A percentile compares a stretch with the other conserved stretches of the same genome.
Conservation (phyloP, 2,888 invertebrate genomes). For the Smittia sp. region DNA sequence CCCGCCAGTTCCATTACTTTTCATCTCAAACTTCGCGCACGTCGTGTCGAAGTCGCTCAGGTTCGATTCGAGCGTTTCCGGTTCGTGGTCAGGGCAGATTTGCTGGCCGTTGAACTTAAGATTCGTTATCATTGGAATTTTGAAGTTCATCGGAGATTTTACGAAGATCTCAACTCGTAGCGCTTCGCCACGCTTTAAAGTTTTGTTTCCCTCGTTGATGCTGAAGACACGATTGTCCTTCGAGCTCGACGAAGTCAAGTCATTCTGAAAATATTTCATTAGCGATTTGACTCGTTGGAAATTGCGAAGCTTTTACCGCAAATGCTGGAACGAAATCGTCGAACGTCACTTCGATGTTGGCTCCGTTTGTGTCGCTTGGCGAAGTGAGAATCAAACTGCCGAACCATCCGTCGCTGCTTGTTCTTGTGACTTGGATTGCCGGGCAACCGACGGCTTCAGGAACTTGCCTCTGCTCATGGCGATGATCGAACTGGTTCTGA, state of each 20-base stretch:
- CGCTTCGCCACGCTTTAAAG: neutral
- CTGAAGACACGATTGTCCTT: constrained; percentile 23
- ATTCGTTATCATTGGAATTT: neutral
- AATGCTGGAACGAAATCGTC: constrained; percentile 14
- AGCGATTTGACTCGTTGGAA: neutral
- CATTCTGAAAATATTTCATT: constrained; percentile 16
- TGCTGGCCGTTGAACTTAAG: constrained; percentile 14
- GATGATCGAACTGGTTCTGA: neutral
- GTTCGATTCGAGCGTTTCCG: neutral
- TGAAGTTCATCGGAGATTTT: neutral
- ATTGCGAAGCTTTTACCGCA: neutral
- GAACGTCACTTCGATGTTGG: constrained; percentile 16
- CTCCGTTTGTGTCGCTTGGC: neutral
- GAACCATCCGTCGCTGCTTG: neutral
- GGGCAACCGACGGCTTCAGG: too few species aligned
- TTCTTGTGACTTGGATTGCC: neutral
- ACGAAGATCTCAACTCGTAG: neutral
- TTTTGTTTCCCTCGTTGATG: constrained; percentile 1
- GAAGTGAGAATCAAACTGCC: constrained; percentile 2
- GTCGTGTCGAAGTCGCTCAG: neutral
- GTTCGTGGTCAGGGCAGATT: constrained; percentile 1
- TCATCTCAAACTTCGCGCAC: constrained; percentile 27
- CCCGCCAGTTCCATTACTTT: neutral
- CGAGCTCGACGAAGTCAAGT: constrained; percentile 4
- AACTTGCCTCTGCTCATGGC: too few species aligned